Conservation (phyloP, 1,140 invertebrate species). For the Drosophila triauraria region DNA sequence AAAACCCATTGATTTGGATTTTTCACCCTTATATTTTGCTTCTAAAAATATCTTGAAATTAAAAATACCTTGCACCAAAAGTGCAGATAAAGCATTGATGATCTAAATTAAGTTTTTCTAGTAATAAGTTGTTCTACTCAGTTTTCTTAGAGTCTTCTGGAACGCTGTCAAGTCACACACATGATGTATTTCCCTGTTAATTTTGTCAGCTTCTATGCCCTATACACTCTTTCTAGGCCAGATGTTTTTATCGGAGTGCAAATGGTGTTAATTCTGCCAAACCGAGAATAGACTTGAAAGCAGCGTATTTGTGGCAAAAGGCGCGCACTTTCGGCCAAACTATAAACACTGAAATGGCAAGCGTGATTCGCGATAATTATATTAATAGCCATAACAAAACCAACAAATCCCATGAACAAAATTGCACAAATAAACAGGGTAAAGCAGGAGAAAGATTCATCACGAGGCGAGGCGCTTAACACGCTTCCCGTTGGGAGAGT, state of each 20-base stretch:
- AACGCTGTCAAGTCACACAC: too few species aligned
- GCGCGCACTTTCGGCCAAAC: constrained; percentile 37
- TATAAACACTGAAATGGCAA: constrained; percentile 63
- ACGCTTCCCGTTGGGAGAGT: constrained; percentile 77
- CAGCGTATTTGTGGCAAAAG: constrained; percentile 26
- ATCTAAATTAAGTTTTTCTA: too few species aligned
- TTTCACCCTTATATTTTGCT: background rate
- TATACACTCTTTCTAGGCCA: background rate
- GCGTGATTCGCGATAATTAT: constrained; percentile 65
- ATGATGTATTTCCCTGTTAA: background rate
- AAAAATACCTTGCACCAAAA: background rate
- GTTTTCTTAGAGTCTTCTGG: too few species aligned
- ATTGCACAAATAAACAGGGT: constrained; percentile 73
- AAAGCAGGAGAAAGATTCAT: constrained; percentile 25
- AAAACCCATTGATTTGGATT: background rate
- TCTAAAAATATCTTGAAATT: background rate
- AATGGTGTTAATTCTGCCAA: constrained; percentile 16
- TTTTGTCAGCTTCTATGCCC: background rate
- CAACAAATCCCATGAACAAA: constrained; percentile 38
- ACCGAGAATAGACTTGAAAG: constrained; percentile 1
- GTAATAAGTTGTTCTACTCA: too few species aligned
- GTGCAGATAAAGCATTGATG: too few species aligned
- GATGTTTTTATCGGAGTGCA: background rate
- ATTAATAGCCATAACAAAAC: constrained; percentile 55
- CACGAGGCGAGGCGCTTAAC: constrained; percentile 62